phyloP scores from a whole-genome alignment of 2,113 vertebrate species.

The Peucedramus taeniatus region DNA sequence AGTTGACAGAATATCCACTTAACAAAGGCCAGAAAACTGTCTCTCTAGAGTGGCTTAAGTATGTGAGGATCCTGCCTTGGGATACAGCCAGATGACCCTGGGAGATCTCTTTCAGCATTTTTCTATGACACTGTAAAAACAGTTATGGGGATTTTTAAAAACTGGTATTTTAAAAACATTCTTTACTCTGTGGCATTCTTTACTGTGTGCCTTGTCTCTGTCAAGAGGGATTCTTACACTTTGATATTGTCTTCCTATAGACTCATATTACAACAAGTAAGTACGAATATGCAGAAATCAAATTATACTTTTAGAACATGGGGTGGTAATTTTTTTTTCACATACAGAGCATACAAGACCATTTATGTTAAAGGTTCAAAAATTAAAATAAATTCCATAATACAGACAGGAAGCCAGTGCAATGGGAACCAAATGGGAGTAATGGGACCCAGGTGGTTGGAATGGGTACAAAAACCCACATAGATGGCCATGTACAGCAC shows the following conservation, averaged over 20 bases:
- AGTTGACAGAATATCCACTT: neutral
- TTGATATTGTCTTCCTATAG: neutral
- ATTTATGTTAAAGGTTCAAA: neutral
- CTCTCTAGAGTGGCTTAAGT: neutral
- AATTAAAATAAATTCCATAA: conserved; percentile 31
- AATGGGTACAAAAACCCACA: conserved; percentile 30
- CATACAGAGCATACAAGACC: neutral
- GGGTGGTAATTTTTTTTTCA: neutral
- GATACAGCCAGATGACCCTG: neutral
- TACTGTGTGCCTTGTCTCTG: too few species aligned
- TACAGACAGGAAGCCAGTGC: conserved; percentile 29
- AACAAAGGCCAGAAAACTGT: neutral
- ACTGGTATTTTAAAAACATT: neutral
- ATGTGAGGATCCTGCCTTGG: neutral
- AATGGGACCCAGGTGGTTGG: conserved; percentile 55
- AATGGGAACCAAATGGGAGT: conserved; percentile 54
- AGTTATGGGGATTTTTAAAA: neutral
- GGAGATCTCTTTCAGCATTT: neutral
- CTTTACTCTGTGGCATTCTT: neutral
- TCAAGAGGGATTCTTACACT: neutral
- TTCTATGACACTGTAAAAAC: neutral
- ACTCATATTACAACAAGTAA: neutral
- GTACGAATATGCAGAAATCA: neutral
- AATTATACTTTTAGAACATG: neutral
- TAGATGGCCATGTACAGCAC: neutral